phyloP scores from a whole-genome alignment of 1,140 invertebrate genomes.

The Schlechtendalia chinensis region DNA sequence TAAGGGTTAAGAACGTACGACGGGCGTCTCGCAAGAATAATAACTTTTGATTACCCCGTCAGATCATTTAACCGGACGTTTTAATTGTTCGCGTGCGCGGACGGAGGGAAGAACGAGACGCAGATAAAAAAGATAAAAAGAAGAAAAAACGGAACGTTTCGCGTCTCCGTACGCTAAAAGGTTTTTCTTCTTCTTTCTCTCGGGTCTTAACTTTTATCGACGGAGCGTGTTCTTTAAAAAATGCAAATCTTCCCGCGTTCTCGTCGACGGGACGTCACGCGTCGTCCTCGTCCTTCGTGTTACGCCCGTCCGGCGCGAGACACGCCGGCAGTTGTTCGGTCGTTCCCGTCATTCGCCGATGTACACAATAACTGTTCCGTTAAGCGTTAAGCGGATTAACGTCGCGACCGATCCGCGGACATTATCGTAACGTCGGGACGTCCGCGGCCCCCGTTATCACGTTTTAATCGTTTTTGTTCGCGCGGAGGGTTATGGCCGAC shows the following conservation, averaged over 20 bases:
- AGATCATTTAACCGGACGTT: conserved; percentile 6
- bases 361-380: conserved; percentile 17
- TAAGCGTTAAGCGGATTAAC: conserved; percentile 23
- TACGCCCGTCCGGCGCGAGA: too few relatives aligned
- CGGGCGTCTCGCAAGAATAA: background rate
- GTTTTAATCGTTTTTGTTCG: conserved; percentile 29
- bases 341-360: too few relatives aligned
- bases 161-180: background rate
- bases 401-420: conserved; percentile 12
- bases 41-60: conserved; percentile 2
- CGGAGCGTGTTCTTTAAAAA: background rate
- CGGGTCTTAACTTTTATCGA: background rate
- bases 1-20: background rate
- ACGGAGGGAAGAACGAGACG: background rate
- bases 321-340: too few relatives aligned
- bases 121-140: background rate
- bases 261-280: background rate
- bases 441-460: too few relatives aligned
- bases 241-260: conserved; percentile 14
- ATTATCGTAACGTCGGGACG: background rate
- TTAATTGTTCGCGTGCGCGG: background rate
- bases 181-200: background rate
- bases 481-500: conserved; percentile 1
- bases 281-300: background rate
- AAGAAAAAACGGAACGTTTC: background rate